phyloP scores from a whole-genome alignment of 2,113 vertebrate genomes.

The Telmatochromis sp. region DNA sequence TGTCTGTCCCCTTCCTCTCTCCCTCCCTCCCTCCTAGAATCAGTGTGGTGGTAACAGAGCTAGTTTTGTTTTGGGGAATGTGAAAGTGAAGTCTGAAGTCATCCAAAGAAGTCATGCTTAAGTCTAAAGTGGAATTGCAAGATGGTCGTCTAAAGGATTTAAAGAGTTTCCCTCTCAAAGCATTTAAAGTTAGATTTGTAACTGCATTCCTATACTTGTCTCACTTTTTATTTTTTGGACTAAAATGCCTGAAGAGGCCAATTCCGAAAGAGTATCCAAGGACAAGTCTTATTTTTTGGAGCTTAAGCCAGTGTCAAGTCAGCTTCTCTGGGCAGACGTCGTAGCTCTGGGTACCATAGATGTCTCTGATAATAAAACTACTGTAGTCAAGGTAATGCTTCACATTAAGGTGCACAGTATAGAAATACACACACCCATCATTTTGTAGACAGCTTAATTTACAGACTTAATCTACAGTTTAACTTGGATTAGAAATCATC shows the following conservation, averaged over 20 bases:
- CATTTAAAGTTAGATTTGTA: not conserved
- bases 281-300: not conserved
- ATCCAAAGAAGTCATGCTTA: not conserved
- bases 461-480: conserved; percentile 39
- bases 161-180: not conserved
- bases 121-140: not conserved
- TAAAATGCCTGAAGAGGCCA: not conserved
- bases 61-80: not conserved
- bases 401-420: conserved; percentile 31
- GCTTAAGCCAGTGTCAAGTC: not conserved
- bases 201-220: not conserved
- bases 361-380: not conserved
- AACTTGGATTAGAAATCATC: not conserved
- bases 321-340: not conserved
- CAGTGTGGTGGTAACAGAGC: not conserved
- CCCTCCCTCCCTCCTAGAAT: not conserved
- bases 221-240: not conserved
- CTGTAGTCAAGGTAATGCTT: conserved; percentile 22
- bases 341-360: not conserved
- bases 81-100: not conserved
- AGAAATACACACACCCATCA: conserved; percentile 30
- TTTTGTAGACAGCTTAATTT: conserved; percentile 22
- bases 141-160: not conserved
- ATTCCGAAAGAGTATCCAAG: not conserved
- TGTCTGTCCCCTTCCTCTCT: not conserved